Evolutionary conservation across 2,888 invertebrate species (phyloP), one percentile per base, ranked within the genome.

Genomic region (Theretra japonica): DNA sequence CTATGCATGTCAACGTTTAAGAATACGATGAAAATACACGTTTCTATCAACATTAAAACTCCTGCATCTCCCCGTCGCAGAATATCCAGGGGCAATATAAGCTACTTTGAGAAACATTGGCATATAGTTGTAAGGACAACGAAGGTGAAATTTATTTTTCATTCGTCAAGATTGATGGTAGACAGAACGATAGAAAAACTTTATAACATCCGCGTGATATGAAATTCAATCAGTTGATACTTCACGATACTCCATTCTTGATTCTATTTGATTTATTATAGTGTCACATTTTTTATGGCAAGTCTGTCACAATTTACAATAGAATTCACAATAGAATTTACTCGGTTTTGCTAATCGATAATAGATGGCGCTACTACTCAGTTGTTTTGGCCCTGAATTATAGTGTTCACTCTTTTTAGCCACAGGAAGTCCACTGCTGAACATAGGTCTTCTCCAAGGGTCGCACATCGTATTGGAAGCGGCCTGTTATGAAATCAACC

Each of bases 171-270:
- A 28, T 56, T 2, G 68, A 72, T 72, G 58, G 41, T 68, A 25
- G 70, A 30, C 48, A 25, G 50, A 50, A 23, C 33, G 5, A 6
- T 21, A 69, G 60, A 48, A 56, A 72, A 72, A 59, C 25, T 33
- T 58, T 69, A 72, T 23, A 72, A 65, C 50, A 60, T 69, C 56
- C 69, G 69, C 53, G 48, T 69, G 50, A 70, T 69, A 69, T 69
- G 33, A 53, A 72, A 72, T 60, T 68, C 58, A 71, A 69, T 69
- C 30, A 30, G 59, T 60, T 23, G 68, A 48, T 53, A 72, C 41
- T 53, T 53, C 15, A 53, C 5, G n/a, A 53, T 41, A 21, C 60
- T 15, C 58, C 28, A 58, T 58, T 56, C 19, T 33, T 53, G 41
- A 6, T 56, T 11, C 19, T 58, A 58, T 69, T 58, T 53, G n/a